phyloP scores from a whole-genome alignment of 2,797 vertebrate genomes.

The Anas georgica region DNA sequence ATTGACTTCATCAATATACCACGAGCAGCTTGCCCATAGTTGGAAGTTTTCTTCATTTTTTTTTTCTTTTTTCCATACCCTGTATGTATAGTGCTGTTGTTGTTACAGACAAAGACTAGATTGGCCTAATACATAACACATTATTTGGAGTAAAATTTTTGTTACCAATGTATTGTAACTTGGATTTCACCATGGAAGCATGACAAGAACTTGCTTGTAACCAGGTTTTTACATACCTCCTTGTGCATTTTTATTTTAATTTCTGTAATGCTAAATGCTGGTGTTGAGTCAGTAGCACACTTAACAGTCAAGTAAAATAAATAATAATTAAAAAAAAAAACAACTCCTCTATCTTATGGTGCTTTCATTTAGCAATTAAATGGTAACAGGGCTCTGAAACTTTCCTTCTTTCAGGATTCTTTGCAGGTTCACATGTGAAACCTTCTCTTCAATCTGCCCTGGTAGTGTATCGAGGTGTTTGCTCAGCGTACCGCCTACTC shows the following conservation, averaged over 20 bases:
- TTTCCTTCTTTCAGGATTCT: too few relatives aligned
- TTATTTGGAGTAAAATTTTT: background rate
- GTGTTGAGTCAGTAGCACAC: background rate
- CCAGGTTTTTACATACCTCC: background rate
- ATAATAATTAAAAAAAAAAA: too few relatives aligned
- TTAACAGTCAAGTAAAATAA: background rate
- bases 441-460: background rate
- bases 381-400: background rate
- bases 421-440: background rate
- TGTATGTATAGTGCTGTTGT: background rate
- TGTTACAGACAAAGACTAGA: background rate
- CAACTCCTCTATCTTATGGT: background rate
- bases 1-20: background rate
- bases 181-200: background rate
- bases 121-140: background rate
- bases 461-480: background rate
- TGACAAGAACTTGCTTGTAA: background rate
- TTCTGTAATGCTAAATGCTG: background rate
- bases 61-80: background rate
- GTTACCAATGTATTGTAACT: background rate
- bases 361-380: background rate
- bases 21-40: background rate
- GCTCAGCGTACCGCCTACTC: background rate
- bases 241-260: background rate
- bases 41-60: background rate